Evolutionary conservation across 1,140 invertebrate genomes (phyloP), one percentile per base, ranked within the genome.

Genomic region (Drosophila azteca): DNA sequence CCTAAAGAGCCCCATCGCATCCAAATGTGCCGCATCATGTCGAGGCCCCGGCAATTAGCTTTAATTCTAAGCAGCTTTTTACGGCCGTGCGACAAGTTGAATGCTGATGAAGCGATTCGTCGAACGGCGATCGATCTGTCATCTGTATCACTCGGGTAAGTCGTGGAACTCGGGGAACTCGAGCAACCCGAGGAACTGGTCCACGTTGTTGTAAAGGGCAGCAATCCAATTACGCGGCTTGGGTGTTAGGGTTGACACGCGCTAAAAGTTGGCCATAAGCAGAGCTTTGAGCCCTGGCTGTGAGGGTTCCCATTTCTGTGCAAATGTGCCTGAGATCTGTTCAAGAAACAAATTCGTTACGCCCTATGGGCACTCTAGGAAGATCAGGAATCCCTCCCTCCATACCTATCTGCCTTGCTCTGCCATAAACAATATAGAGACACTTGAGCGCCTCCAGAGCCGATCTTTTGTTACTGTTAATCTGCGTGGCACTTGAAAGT

Each of bases 21-120:
- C 24, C 17, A 67, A 87, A 75, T 87, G 41, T 87, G 81, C 81
- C 60, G 65, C 69, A 85, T 85, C 81, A 85, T 67, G 60, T 65
- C 41, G 69, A 69, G 69, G 80, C 67, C 72, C 44, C 68, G 64
- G 84, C 83, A 88, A 88, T 88, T 88, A 88, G 83, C 83, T 88
- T 88, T 88, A 88, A 88, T 88, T 83, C 83, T 88, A 88, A 88
- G 83, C 83, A 60, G 83, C 85, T 88, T 88, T 77, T 45, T 41
- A 59, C 57, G 53, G 54, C 55, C 77, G 67, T 82, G 69, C 87
- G 81, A 85, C 77, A 74, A 84, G 77, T 67, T 48, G 69, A 78
- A 61, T 61, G 77, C 82, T 81, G 82, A 87, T 85, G 77, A 61
- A 85, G 81, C 81, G 78, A 61, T 67, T 54, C 53, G 45, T 35